Evolutionary conservation across 2,797 vertebrate species (phyloP), one percentile per base, ranked within the genome.

Genomic region (Sparidentex hasta): DNA sequence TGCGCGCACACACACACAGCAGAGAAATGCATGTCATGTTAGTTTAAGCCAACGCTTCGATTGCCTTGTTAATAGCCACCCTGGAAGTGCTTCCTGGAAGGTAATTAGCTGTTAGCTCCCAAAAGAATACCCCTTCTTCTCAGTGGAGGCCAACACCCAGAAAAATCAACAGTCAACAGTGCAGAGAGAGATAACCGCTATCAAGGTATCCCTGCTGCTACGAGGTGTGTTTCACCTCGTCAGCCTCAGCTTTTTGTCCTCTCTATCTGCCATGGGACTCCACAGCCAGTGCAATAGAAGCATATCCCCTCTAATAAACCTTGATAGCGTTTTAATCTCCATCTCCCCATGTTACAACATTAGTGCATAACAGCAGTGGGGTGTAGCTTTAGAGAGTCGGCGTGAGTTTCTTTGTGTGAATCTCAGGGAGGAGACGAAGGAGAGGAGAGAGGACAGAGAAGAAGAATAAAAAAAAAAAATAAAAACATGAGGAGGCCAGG

Each of bases 311-410:
- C 21, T 56, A 80, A 76, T 46, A 59, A 79, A 75, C 88, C 92
- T 92, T 92, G 92, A 91, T 92, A 88, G 90, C 81, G 17, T 89
- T 91, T 84, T 65, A 70, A 83, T 89, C 81, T 79, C 75, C 16
- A 51, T 33, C 20, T 76, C 74, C 76, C 50, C 4, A 56, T 79
- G 83, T 83, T 83, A 83, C 56, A 79, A 58, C 78, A 78, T 94
- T 93, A 94, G 93, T 90, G 67, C 55, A 65, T 29, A 25, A 72
- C 76, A 21, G 59, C 85, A 75, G 84, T 52, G 67, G 65, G 76
- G 82, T 55, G 87, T 18, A 44, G 79, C 67, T 83, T 77, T 63
- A 88, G 68, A 88, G 68, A 76, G 80, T 18, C 20, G 58, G 64
- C 56, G 82, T 87, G 86, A 90, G 84, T 88, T 85, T 75, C 75